Conservation (phyloP, 2,888 invertebrate species). For the Aleiodes alternator region DNA sequence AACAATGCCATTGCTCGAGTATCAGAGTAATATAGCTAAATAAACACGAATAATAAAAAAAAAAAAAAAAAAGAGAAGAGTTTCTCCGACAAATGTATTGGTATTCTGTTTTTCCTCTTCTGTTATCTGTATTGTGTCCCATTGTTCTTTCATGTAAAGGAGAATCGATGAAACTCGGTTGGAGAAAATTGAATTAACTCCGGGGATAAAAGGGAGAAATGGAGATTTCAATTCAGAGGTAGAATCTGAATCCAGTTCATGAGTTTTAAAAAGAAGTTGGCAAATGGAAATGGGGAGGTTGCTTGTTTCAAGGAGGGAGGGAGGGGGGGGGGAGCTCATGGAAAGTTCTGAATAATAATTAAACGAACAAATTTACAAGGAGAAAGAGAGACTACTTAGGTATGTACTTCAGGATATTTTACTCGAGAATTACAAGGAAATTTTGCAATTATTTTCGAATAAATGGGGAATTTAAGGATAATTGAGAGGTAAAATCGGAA, state of each 20-base stretch:
- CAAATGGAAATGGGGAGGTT: neutral
- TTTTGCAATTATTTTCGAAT: too few species aligned
- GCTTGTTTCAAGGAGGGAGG: slow-evolving; percentile 19
- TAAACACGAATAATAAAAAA: slow-evolving; percentile 7
- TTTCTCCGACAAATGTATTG: slow-evolving; percentile 25
- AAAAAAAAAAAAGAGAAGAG: slow-evolving; percentile 3
- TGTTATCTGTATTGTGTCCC: slow-evolving; percentile 5
- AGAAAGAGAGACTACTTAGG: slow-evolving; percentile 14
- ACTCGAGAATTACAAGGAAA: neutral
- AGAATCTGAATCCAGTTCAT: neutral
- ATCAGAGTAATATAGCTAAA: slow-evolving; percentile 19
- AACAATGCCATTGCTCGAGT: slow-evolving; percentile 3
- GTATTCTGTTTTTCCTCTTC: slow-evolving; percentile 1
- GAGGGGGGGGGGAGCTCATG: slow-evolving; percentile 2
- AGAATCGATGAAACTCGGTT: slow-evolving; percentile 5
- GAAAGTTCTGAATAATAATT: slow-evolving; percentile 46
- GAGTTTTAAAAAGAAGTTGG: slow-evolving; percentile 30
- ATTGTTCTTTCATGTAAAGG: slow-evolving; percentile 30
- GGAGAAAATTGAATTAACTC: slow-evolving; percentile 39
- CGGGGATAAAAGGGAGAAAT: slow-evolving; percentile 7
- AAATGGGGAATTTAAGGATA: too few species aligned
- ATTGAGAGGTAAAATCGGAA: too few species aligned
- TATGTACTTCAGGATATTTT: neutral
- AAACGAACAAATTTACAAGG: slow-evolving; percentile 35
- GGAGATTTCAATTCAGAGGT: slow-evolving; percentile 21